Base-by-base conservation (phyloP, 2,797 vertebrate species). In the Labroides dimidiatus region DNA sequence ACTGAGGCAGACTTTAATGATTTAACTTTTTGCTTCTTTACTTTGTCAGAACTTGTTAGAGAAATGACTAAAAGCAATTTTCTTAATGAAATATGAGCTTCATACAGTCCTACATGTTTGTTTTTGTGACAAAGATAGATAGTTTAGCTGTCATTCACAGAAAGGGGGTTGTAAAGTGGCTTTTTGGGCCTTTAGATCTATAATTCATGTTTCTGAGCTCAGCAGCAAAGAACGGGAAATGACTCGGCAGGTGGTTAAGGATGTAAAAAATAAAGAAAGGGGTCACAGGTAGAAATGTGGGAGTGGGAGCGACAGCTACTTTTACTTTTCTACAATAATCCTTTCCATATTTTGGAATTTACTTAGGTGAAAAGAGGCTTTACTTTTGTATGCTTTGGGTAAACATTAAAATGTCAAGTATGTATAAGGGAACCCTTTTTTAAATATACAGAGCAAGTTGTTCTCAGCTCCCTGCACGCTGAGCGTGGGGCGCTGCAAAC, bases 321-420 rank as follows among this genome's bases (percentile, higher is more conserved):
- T 45, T 83, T 17, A 55, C 51, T 70, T 48, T 75, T 72, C 66
- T 49, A 39, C 47, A 68, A 69, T 84, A 81, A 88, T 77, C 50
- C 65, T 37, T 43, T 77, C 68, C 75, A 77, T 44, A 72, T 82
- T 85, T 72, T 73, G 65, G 53, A 85, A 81, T 81, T 87, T 82
- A 65, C 56, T 72, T 81, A 81, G 81, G 76, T 85, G 82, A 61
- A 52, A 65, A 37, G 48, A 56, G 30, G 61, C 65, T 72, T 39
- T 49, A 27, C 45, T 13, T 52, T 55, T 71, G 54, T 72, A 73
- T 75, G 64, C 57, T 67, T 45, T 63, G 51, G 61, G 50, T 74
- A 70, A 84, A 78, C 30, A 1, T 24, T 10, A 27, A 82, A 44
- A 61, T 50, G 55, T 52, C 1, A 9, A 61, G 62, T 84, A 69